Percentiles rank a stretch among this genome's conserved stretches.
Conservation (phyloP, 2,797 vertebrate genomes). For the Danio tinwini region DNA sequence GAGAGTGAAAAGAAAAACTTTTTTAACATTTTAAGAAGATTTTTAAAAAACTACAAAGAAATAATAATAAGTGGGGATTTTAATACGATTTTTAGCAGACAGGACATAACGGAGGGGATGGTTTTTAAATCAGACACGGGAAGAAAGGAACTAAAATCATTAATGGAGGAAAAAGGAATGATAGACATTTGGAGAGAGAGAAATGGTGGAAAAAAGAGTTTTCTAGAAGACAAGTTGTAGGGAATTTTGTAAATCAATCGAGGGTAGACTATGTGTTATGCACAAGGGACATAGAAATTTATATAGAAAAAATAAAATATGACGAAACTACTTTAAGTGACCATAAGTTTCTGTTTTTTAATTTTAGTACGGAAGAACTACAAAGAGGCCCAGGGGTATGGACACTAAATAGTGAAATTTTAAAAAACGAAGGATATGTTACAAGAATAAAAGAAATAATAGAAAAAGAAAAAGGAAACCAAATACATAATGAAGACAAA, state of each 20-base stretch:
- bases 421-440: too few species aligned
- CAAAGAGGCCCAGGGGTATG: not conserved
- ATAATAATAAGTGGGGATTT: too few species aligned
- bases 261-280: not conserved
- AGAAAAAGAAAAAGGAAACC: too few species aligned
- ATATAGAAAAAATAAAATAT: not conserved
- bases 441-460: too few species aligned
- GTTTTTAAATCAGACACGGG: too few species aligned
- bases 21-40: too few species aligned
- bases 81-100: too few species aligned
- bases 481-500: too few species aligned
- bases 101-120: too few species aligned
- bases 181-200: not conserved
- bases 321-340: not conserved
- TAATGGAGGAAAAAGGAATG: not conserved
- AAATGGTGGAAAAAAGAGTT: not conserved
- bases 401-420: slow-evolving; percentile 1
- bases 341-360: not conserved
- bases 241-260: not conserved
- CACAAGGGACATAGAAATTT: not conserved
- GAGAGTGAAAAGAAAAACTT: too few species aligned
- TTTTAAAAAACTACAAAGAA: too few species aligned
- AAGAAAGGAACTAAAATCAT: too few species aligned
- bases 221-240: not conserved
- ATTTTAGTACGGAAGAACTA: not conserved